Evolutionary conservation across 2,113 vertebrate genomes (phyloP).

Genomic region (Cichladusa arquata): DNA sequence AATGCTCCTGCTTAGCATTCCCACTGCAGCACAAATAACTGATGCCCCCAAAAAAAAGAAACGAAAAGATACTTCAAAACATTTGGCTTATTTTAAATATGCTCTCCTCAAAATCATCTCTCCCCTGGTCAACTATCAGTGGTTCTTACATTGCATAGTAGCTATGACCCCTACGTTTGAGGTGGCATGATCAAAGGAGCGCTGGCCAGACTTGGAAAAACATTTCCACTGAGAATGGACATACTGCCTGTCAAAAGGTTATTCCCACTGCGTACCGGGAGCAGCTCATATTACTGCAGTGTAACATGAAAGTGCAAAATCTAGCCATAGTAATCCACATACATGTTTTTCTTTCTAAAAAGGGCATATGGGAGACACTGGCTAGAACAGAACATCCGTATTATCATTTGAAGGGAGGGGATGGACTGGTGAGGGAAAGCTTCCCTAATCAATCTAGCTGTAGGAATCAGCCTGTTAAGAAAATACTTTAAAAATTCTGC

Average conservation of each 20-base stretch:
- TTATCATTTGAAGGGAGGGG: slow-evolving; percentile 61
- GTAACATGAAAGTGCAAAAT: slow-evolving; percentile 87
- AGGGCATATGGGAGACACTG: slow-evolving; percentile 78
- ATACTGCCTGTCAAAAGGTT: slow-evolving; percentile 90
- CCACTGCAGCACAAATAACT: background rate
- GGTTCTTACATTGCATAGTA: slow-evolving; percentile 75
- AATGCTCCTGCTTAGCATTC: background rate
- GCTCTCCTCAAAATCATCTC: slow-evolving; percentile 36
- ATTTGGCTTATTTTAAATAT: slow-evolving; percentile 47
- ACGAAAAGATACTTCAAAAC: background rate
- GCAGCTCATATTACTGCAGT: slow-evolving; percentile 86
- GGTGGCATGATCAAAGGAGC: slow-evolving; percentile 87
- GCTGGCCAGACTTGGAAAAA: slow-evolving; percentile 90
- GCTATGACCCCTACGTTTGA: slow-evolving; percentile 81
- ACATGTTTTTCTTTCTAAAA: slow-evolving; percentile 84
- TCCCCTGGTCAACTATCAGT: slow-evolving; percentile 58
- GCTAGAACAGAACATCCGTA: slow-evolving; percentile 67
- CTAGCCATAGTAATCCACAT: slow-evolving; percentile 80
- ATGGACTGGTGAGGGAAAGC: background rate
- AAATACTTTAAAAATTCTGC: slow-evolving; percentile 28
- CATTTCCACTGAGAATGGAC: slow-evolving; percentile 91
- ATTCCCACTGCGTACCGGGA: slow-evolving; percentile 84
- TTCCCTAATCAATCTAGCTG: slow-evolving; percentile 66
- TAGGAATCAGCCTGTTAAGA: slow-evolving; percentile 22
- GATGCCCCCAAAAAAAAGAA: background rate